Evolutionary conservation across 2,113 vertebrate species (phyloP).

Genomic region (Boulengeromyrus knoepffleri): DNA sequence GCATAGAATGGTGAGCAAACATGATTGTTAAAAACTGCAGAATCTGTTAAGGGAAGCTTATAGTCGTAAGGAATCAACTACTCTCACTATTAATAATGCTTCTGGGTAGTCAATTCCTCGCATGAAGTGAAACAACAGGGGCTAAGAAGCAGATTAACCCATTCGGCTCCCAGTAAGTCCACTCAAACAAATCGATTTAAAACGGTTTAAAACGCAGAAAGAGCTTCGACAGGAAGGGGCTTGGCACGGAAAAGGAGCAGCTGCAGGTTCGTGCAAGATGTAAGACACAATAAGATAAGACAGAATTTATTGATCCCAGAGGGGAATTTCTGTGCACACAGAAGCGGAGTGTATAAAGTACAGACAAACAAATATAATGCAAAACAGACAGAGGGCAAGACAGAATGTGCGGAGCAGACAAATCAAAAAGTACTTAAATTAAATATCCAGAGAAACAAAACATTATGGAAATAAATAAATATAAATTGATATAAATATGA

Average conservation of each 20-base stretch:
- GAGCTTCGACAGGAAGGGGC: not conserved
- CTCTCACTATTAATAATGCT: not conserved
- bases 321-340: not conserved
- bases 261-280: not conserved
- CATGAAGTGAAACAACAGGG: not conserved
- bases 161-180: not conserved
- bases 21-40: not conserved
- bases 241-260: not conserved
- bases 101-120: not conserved
- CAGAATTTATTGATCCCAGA: not conserved
- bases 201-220: not conserved
- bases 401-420: not conserved
- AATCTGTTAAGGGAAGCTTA: not conserved
- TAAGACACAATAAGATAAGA: not conserved
- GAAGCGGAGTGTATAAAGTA: not conserved
- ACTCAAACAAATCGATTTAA: not conserved
- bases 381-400: not conserved
- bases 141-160: not conserved
- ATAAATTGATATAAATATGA: not conserved
- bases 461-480: not conserved
- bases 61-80: not conserved
- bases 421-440: not conserved
- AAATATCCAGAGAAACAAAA: not conserved
- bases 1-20: not conserved
- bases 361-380: not conserved